Evolutionary conservation across 2,113 vertebrate species (phyloP), one percentile per base, ranked within the genome.

Genomic region (Lagopus muta): DNA sequence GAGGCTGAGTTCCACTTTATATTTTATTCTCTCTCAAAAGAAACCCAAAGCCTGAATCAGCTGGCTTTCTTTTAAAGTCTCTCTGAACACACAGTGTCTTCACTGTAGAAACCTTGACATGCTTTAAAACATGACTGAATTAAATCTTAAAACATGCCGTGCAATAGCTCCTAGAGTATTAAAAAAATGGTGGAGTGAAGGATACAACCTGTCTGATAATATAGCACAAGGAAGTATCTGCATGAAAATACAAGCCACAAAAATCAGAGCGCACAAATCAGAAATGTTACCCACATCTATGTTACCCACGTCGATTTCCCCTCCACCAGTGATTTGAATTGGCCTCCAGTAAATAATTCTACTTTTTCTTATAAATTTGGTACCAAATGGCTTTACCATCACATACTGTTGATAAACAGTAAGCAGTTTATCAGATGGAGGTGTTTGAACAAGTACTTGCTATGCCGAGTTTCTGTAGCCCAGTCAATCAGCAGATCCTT

Each of bases 1-100:
- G 82, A 85, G 87, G 78, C 66, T 87, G 58, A 81, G 11, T 86
- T 55, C 74, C 77, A 79, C 27, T 87, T 92, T 57, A 40, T 91
- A 72, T 55, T 92, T 91, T 92, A 79, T 91, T 86, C 66, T 83
- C 57, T 40, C 66, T 60, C 81, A 72, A 82, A 79, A 27, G 21
- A 88, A 91, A 45, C 27, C 11, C 54, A 89, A 92, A 85, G 24
- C 48, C 74, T 82, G 48, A 73, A 62, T 22, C 72, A 8, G 24
- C 66, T 87, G 43, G 34, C 54, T 93, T 84, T 76, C n/a, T 79
- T 96, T 82, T 67, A 69, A 86, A 70, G 54, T 36, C 57, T 64
- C 3, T 52, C 62, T 76, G 54, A 84, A 8, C 5, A 10, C 36
- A 71, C 40, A 25, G 42, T n/a, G 34, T 58, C 89, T 84, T 92